Conservation (phyloP, 2,113 vertebrate species). For the Nansenia antarctica region DNA sequence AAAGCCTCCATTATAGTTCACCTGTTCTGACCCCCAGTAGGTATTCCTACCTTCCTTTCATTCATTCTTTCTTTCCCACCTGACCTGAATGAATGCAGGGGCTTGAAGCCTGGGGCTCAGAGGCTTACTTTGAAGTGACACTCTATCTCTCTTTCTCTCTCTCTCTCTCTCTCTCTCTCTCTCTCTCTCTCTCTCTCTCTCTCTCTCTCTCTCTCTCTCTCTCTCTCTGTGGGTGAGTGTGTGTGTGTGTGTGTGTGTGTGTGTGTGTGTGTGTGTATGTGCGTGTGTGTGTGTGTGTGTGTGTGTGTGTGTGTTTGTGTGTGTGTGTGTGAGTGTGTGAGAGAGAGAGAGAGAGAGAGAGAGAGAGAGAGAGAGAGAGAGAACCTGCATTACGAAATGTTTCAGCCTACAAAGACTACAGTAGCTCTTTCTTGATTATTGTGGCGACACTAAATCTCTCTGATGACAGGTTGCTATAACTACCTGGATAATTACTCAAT, state of each 20-base stretch:
- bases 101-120: neutral
- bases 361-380: neutral
- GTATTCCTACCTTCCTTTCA: slow-evolving; percentile 4
- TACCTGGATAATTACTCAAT: no score
- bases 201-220: no score
- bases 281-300: neutral
- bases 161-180: no score
- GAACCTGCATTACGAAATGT: no score
- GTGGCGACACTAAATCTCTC: no score
- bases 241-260: no score
- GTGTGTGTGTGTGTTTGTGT: neutral
- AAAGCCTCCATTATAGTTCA: slow-evolving; percentile 5
- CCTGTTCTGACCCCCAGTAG: neutral
- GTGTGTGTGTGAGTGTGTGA: neutral
- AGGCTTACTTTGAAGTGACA: slow-evolving; percentile 8
- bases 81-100: neutral
- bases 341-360: neutral
- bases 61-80: neutral
- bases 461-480: no score
- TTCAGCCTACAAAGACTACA: no score
- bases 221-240: no score
- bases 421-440: no score
- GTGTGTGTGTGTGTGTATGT: neutral
- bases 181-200: no score
- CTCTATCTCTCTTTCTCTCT: neutral